phyloP scores from a whole-genome alignment of 1,140 invertebrate genomes.

The Trichomalopsis sarcophagae region DNA sequence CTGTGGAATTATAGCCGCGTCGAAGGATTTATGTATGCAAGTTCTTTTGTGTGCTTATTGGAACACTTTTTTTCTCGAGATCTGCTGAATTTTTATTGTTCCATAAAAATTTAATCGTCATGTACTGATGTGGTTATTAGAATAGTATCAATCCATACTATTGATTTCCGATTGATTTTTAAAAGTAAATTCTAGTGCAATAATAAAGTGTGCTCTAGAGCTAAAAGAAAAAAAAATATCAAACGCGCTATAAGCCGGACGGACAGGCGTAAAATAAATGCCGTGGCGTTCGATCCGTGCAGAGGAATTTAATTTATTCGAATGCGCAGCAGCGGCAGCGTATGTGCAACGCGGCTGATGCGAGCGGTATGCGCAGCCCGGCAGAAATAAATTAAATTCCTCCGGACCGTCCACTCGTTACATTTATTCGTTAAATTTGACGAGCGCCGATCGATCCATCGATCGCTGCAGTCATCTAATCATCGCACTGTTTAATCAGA shows the following conservation, averaged over 20 bases:
- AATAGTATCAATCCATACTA: too few relatives aligned
- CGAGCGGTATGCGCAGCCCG: not conserved
- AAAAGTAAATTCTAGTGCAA: too few relatives aligned
- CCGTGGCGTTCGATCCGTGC: not conserved
- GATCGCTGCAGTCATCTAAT: not conserved
- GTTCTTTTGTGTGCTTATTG: too few relatives aligned
- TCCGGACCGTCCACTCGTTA: not conserved
- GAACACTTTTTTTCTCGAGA: too few relatives aligned
- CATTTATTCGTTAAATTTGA: slow-evolving; percentile 11
- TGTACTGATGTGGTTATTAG: too few relatives aligned
- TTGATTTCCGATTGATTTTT: too few relatives aligned
- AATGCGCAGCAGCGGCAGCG: not conserved
- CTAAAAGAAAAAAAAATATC: not conserved
- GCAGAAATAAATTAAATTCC: slow-evolving; percentile 13
- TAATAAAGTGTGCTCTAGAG: not conserved
- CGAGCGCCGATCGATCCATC: not conserved
- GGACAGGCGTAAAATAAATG: not conserved
- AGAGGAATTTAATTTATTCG: slow-evolving; percentile 17
- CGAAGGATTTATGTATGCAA: too few relatives aligned
- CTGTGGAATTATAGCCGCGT: too few relatives aligned
- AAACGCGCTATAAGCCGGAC: not conserved
- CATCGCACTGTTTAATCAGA: not conserved
- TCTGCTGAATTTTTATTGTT: too few relatives aligned
- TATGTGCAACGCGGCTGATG: not conserved
- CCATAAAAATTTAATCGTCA: too few relatives aligned